Base-by-base conservation (phyloP, 92 coral and sea anemone species). In the Chrysogorgia sp. region DNA sequence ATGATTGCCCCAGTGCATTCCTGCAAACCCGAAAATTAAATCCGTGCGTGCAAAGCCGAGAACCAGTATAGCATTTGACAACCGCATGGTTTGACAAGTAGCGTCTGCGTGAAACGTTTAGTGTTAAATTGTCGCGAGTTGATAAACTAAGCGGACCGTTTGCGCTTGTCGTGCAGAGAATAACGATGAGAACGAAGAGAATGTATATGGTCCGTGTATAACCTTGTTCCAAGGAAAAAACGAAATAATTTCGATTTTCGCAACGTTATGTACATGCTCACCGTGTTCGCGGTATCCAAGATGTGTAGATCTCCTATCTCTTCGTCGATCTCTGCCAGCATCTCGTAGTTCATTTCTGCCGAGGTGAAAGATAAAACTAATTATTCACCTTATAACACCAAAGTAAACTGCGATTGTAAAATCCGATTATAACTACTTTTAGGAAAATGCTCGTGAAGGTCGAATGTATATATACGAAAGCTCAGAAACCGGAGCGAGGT, bases 281-380 rank as follows among this genome's bases (percentile, higher is more conserved):
- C 96, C 75, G 96, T 88, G 58, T 80, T 88, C 17, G 96, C 96
- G 48, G 96, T 91, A 65, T 91, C 96, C 12, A 91, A 83, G 26
- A 91, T 88, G 57, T 91, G 96, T 12, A 91, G 78, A 10, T 85
- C 88, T 10, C 88, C 92, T 9, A 89, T 85, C 74, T 91, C 96
- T 43, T 91, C 96, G 59, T 91, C 96, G 9, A 91, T 84, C 33
- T 85, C 89, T 1, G 76, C 86, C 50, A 88, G 87, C 87, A 88
- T 77, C 32, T 91, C 96, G 24, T 91, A 88, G 63, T 89, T 91
- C 92, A 88, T 88, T 77, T 91, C 96, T 91, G 77, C 45, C 56
- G 21, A 48, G n/a, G n/a, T n/a, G n/a, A n/a, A n/a, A n/a, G n/a
- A n/a, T n/a, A n/a, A n/a, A n/a, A n/a, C n/a, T n/a, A n/a, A n/a